Conservation (phyloP, 2,888 invertebrate genomes). For the Ceraclea dissimilis region DNA sequence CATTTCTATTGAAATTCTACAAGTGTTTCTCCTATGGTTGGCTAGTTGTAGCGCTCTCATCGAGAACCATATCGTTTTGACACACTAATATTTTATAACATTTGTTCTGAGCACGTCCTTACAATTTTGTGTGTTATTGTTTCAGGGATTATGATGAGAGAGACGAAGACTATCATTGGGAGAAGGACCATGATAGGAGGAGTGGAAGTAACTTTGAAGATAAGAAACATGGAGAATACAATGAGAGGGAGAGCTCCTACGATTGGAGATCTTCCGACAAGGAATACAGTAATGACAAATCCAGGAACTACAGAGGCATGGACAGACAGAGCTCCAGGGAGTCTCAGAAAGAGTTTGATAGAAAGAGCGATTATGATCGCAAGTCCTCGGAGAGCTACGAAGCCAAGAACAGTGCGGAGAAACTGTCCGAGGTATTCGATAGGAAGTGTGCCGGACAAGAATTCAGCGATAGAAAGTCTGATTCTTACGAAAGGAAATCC, state of each 20-base stretch:
- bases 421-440: conserved; percentile 45
- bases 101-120: neutral
- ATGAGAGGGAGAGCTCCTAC: conserved; percentile 23
- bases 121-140: neutral
- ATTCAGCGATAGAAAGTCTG: conserved; percentile 24
- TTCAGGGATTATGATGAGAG: conserved; percentile 24
- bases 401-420: conserved; percentile 42
- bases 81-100: neutral
- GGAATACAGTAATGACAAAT: conserved; percentile 13
- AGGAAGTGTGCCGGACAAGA: conserved; percentile 30
- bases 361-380: conserved; percentile 45
- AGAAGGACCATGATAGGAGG: conserved; percentile 24
- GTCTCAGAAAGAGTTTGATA: conserved; percentile 44
- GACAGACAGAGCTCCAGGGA: conserved; percentile 47
- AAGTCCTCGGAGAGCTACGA: conserved; percentile 37
- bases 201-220: conserved; percentile 24
- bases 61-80: neutral
- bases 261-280: conserved; percentile 25
- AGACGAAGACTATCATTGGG: conserved; percentile 21
- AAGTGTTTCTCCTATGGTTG: too few relatives aligned
- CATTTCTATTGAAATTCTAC: too few relatives aligned
- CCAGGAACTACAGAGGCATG: conserved; percentile 13
- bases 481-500: conserved; percentile 19
- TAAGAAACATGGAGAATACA: conserved; percentile 22
- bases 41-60: neutral